phyloP scores from a whole-genome alignment of 2,888 invertebrate species.

The Dichetophora obliterata region DNA sequence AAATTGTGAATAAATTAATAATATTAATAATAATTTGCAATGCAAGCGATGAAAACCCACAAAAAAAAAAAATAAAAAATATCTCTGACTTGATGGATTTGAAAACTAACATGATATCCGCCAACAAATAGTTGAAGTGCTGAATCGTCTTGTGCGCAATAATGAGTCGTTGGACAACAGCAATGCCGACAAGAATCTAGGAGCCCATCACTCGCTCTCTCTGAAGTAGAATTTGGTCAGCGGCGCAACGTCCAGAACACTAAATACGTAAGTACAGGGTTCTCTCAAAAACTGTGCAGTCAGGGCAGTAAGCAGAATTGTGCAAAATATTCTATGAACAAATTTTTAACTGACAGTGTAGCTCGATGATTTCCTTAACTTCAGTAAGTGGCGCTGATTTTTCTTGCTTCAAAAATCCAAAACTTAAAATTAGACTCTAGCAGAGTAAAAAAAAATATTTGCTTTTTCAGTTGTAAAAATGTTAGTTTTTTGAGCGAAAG shows the following conservation, averaged over 20 bases:
- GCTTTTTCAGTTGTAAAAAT: too few species aligned
- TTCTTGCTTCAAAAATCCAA: too few species aligned
- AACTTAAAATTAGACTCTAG: too few species aligned
- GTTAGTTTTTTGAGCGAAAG: too few species aligned
- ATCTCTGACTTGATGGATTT: background rate
- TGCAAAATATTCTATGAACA: background rate
- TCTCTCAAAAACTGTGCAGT: background rate
- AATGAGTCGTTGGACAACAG: constrained; percentile 5
- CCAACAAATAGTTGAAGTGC: background rate
- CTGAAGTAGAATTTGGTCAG: background rate
- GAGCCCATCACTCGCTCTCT: background rate
- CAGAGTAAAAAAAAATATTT: too few species aligned
- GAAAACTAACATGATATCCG: background rate
- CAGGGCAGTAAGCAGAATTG: background rate
- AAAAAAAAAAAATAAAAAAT: too few species aligned
- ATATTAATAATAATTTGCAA: constrained; percentile 15
- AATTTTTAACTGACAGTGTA: background rate
- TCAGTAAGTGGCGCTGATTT: too few species aligned
- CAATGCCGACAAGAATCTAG: background rate
- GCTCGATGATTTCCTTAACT: too few species aligned
- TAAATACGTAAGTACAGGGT: constrained; percentile 6
- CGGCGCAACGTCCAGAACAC: background rate
- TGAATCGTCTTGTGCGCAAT: constrained; percentile 14
- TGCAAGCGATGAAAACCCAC: constrained; percentile 12
- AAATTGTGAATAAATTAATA: constrained; percentile 27